Evolutionary conservation across 2,888 invertebrate species (phyloP).

Genomic region (Heliconius aoede): DNA sequence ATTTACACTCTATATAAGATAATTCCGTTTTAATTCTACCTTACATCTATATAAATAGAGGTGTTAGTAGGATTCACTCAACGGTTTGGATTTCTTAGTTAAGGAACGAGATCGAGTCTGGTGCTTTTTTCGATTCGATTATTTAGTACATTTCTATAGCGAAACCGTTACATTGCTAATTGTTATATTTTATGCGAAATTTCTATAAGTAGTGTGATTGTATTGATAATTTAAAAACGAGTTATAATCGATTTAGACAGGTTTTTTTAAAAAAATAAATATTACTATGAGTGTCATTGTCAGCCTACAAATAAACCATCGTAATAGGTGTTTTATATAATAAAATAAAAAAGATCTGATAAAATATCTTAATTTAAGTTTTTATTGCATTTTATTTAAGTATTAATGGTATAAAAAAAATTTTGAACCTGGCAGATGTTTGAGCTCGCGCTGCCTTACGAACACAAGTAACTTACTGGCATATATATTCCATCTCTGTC

Average conservation of each 20-base stretch:
- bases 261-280: background rate
- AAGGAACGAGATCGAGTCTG: conserved; percentile 61
- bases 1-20: conserved; percentile 6
- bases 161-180: conserved; percentile 70
- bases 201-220: background rate
- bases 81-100: conserved; percentile 33
- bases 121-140: conserved; percentile 54
- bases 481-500: conserved; percentile 52
- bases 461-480: conserved; percentile 57
- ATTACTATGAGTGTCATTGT: background rate
- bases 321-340: background rate
- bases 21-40: conserved; percentile 19
- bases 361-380: conserved; percentile 13
- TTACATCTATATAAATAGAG: conserved; percentile 18
- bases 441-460: conserved; percentile 61
- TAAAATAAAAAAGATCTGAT: background rate
- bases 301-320: background rate
- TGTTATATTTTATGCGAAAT: conserved; percentile 23
- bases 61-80: background rate
- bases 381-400: conserved; percentile 4
- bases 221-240: background rate
- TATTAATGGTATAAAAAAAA: conserved; percentile 70
- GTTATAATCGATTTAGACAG: background rate
- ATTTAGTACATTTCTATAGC: conserved; percentile 59
- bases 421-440: conserved; percentile 79